Evolutionary conservation across 92 coral and sea anemone genomes (phyloP).

Genomic region (Zoanthus sansibaricus): DNA sequence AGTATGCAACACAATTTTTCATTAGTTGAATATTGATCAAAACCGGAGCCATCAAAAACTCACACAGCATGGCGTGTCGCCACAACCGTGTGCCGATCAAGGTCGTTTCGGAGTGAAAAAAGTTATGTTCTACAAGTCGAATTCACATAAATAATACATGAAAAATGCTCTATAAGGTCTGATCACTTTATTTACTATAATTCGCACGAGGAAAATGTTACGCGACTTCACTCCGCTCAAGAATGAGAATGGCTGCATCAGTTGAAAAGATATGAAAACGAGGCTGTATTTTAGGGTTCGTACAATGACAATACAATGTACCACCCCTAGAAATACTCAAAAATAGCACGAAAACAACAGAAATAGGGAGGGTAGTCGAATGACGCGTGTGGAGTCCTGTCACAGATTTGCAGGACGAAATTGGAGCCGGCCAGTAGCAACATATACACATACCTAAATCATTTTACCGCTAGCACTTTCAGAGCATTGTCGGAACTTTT

Average conservation of each 20-base stretch:
- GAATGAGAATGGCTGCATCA: constrained; percentile 20
- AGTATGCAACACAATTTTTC: constrained; percentile 9
- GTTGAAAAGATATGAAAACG: constrained; percentile 14
- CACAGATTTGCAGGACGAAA: constrained; percentile 14
- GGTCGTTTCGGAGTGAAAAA: neutral
- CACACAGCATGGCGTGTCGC: neutral
- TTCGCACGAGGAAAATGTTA: constrained; percentile 2
- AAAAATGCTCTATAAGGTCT: constrained; percentile 7
- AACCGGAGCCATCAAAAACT: neutral
- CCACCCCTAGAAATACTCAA: constrained; percentile 15
- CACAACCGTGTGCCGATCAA: neutral
- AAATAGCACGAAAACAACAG: constrained; percentile 1
- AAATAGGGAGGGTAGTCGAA: constrained; percentile 8
- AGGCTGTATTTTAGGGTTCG: constrained; percentile 25
- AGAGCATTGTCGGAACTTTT: no score
- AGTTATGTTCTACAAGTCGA: constrained; percentile 28
- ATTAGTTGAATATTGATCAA: neutral
- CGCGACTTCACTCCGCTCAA: constrained; percentile 14
- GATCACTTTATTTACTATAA: constrained; percentile 5
- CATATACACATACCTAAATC: constrained; percentile 6
- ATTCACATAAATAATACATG: constrained; percentile 2
- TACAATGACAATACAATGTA: constrained; percentile 8
- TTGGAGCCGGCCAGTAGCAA: constrained; percentile 11
- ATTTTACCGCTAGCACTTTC: no score
- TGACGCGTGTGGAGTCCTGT: neutral